phyloP scores from a whole-genome alignment of 2,888 invertebrate genomes.

The Oscheius myriophilus region DNA sequence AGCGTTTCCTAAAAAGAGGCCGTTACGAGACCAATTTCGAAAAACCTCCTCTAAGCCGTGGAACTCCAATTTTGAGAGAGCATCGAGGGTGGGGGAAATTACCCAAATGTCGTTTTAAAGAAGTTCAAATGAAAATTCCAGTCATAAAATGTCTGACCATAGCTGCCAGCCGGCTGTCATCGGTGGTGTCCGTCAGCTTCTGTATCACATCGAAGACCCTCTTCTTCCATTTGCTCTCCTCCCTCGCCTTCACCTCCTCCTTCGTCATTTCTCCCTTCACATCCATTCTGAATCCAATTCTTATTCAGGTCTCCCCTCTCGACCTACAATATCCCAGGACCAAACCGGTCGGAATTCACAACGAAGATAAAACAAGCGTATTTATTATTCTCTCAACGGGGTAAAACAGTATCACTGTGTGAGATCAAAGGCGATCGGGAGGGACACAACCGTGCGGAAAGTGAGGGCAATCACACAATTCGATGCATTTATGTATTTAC shows the following conservation, averaged over 20 bases:
- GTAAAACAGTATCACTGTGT: neutral
- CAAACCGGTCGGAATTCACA: neutral
- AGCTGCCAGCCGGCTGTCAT: neutral
- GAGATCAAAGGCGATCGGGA: neutral
- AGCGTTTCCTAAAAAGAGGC: no score
- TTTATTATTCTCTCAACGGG: neutral
- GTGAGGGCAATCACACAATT: neutral
- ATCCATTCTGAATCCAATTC: neutral
- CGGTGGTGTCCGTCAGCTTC: neutral
- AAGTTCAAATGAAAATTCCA: no score
- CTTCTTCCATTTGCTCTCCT: conserved; percentile 4
- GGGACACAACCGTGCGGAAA: neutral
- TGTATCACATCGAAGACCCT: conserved; percentile 15
- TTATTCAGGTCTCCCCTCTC: neutral
- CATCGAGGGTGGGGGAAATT: no score
- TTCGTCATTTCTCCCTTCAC: neutral
- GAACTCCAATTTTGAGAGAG: no score
- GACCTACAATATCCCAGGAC: no score
- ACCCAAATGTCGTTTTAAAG: no score
- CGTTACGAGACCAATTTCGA: no score
- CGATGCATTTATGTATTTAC: neutral
- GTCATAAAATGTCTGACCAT: no score
- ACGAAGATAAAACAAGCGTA: neutral
- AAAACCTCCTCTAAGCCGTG: no score
- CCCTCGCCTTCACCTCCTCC: neutral